Base-by-base conservation (phyloP, 2,113 vertebrate genomes). In the Erythrocercus mccallii region DNA sequence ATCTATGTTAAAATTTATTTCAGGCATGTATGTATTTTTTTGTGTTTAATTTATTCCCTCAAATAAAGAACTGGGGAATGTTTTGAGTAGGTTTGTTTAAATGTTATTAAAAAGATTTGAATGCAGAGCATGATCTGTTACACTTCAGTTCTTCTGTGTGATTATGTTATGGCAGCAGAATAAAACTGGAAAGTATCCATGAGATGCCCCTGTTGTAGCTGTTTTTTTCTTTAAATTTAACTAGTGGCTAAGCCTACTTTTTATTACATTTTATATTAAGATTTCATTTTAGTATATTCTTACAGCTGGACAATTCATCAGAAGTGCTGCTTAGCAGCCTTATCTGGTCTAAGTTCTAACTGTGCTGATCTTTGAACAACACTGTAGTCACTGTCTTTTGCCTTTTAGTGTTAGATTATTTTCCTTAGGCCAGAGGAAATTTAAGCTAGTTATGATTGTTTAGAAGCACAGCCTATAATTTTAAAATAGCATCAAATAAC, bases 71-170 rank as follows among this genome's bases (percentile, higher is more conserved):
- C 40, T 47, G 82, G 90, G 95, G 68, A 90, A 92, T 70, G 76
- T 76, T 94, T 88, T 69, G 28, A 93, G 35, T 72, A 77, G n/a
- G 45, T 72, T 93, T 95, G 93, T 97, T 96, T 95, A 92, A 94
- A 81, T 92, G 81, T 85, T 94, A 78, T 44, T 33, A 74, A 54
- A 56, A 82, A 66, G 90, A 85, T 92, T 93, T 97, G 94, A 97
- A 96, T 97, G 86, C 93, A 96, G 81, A 97, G 96, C 96, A 97
- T 97, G 94, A 96, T 94, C 65, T 96, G 91, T 92, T 96, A 83
- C 78, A 83, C 81, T 95, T 95, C 48, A 88, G 6, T 74, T 96
- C 79, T 94, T 94, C 42, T 95, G 87, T 98, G 71, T 97, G 95
- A 96, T 81, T 94, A n/a, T 82, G 71, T 90, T 91, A 90, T 76